A percentile compares a stretch with the other conserved stretches of the same genome.
phyloP scores from a whole-genome alignment of 37 sponge, comb jelly and placozoan species.

The Diacarnus erythraeanus region DNA sequence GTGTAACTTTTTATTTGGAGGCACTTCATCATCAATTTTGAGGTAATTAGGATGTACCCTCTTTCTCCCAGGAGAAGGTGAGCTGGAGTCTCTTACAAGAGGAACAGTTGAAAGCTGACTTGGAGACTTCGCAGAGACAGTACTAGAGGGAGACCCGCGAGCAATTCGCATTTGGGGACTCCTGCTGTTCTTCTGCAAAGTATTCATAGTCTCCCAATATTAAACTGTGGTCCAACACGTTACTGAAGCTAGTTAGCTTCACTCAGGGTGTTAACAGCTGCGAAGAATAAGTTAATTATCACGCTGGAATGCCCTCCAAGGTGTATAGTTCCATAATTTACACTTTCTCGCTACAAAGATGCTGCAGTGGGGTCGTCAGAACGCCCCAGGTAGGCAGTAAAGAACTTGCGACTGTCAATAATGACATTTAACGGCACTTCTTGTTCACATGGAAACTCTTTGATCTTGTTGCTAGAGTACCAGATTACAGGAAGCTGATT shows the following conservation, averaged over 20 bases:
- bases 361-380: too few species aligned
- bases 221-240: background rate
- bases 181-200: background rate
- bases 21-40: slow-evolving; percentile 31
- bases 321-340: background rate
- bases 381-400: too few species aligned
- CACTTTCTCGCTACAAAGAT: background rate
- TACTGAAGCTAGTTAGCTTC: background rate
- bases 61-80: slow-evolving; percentile 24
- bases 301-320: background rate
- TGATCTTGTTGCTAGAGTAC: slow-evolving; percentile 21
- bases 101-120: background rate
- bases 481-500: slow-evolving; percentile 1
- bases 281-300: background rate
- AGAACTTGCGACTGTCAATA: too few species aligned
- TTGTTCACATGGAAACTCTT: background rate
- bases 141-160: slow-evolving; percentile 1
- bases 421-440: background rate
- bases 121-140: background rate
- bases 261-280: slow-evolving; percentile 1
- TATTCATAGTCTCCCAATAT: background rate
- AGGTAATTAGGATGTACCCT: slow-evolving; percentile 7
- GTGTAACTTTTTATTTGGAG: slow-evolving; percentile 52
- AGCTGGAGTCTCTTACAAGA: background rate
- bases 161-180: background rate